Conservation (phyloP, 2,113 vertebrate genomes). For the Otus sunia region DNA sequence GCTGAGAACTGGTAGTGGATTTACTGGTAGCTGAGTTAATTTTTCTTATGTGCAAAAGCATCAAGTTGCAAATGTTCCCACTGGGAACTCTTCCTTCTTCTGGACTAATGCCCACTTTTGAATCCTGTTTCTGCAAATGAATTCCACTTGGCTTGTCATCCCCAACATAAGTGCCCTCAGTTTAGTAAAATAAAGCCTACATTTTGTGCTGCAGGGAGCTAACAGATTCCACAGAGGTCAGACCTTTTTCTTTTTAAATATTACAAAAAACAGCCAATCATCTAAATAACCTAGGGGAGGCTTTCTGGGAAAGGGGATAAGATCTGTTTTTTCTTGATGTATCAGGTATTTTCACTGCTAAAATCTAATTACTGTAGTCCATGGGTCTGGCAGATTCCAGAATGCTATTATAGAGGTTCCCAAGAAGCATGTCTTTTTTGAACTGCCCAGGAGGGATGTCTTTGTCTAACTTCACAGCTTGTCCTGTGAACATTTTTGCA, state of each 20-base stretch:
- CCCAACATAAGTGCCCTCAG: background rate
- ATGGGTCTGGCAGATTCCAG: background rate
- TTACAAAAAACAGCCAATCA: background rate
- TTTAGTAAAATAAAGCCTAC: background rate
- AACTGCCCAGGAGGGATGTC: background rate
- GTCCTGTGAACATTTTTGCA: background rate
- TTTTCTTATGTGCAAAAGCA: constrained; percentile 1
- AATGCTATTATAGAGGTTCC: background rate
- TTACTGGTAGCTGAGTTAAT: background rate
- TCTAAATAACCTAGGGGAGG: background rate
- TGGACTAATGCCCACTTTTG: background rate
- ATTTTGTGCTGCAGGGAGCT: background rate
- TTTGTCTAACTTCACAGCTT: background rate
- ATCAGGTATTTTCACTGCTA: background rate
- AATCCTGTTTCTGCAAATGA: constrained; percentile 6
- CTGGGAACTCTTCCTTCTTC: background rate
- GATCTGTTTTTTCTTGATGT: background rate
- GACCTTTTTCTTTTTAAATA: background rate
- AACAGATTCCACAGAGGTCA: background rate
- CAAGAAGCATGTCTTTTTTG: background rate
- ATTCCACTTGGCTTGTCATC: background rate
- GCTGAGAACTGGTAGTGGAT: background rate
- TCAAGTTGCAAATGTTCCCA: constrained; percentile 14
- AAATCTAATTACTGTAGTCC: background rate
- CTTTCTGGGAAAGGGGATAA: background rate